phyloP scores from a whole-genome alignment of 2,888 invertebrate genomes.

The Diplazon laetatorius region DNA sequence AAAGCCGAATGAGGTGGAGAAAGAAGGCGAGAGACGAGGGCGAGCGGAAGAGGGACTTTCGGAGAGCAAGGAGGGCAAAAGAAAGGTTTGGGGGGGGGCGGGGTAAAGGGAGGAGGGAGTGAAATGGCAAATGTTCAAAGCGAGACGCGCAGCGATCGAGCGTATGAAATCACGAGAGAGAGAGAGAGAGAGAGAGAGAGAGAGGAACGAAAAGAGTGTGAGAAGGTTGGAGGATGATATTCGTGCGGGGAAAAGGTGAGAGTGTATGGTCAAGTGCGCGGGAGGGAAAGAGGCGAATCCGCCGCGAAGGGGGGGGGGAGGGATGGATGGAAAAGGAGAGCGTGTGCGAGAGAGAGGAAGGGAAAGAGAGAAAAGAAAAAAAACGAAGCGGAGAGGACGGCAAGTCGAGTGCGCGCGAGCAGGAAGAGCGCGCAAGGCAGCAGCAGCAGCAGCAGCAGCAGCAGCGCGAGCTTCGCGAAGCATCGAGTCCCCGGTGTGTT shows the following conservation, averaged over 20 bases:
- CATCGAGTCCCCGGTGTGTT: constrained; percentile 59
- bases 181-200: constrained; percentile 41
- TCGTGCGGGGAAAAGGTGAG: constrained; percentile 54
- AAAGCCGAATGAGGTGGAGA: constrained; percentile 34
- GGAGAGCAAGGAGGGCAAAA: no score
- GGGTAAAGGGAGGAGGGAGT: background rate
- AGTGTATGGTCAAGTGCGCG: constrained; percentile 51
- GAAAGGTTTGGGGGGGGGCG: constrained; percentile 8
- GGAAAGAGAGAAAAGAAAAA: no score
- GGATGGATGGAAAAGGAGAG: constrained; percentile 39
- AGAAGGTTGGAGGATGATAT: constrained; percentile 38
- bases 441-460: constrained; percentile 60
- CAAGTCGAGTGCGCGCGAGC: constrained; percentile 66
- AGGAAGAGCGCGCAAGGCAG: constrained; percentile 68
- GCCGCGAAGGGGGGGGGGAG: no score
- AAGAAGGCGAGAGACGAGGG: background rate
- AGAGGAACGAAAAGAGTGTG: constrained; percentile 18
- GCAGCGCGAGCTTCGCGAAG: constrained; percentile 66
- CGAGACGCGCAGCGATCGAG: background rate
- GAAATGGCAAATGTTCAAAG: background rate
- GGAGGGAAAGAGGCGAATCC: constrained; percentile 50
- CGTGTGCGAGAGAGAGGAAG: constrained; percentile 23
- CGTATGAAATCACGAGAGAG: constrained; percentile 25
- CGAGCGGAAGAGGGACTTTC: no score
- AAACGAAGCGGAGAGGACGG: constrained; percentile 56